These are phyloP conservation scores for Camponotus vicinus DNA, from an alignment of 1,140 invertebrate genomes.

Conservation along the genomic window DNA sequence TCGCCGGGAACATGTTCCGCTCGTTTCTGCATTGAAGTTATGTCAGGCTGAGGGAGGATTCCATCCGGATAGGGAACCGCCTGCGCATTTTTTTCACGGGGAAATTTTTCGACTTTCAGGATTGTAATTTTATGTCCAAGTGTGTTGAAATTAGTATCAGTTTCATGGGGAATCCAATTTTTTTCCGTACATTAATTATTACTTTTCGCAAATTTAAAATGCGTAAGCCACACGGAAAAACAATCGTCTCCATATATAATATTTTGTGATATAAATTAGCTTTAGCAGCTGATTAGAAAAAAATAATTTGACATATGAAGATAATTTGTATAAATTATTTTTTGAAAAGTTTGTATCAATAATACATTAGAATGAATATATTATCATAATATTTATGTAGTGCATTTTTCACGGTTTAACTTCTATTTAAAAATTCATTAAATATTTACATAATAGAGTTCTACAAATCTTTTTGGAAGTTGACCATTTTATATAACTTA, in stretches of 20 bases:
- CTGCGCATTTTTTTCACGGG: not conserved
- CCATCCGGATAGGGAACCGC: not conserved
- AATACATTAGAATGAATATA: not conserved
- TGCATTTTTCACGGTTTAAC: not conserved
- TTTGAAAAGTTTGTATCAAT: not conserved
- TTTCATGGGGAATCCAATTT: not conserved
- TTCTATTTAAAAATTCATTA: constrained; percentile 8
- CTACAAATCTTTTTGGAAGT: not conserved
- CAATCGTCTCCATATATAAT: not conserved
- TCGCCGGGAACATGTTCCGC: constrained; percentile 43
- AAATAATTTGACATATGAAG: not conserved
- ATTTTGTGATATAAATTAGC: not conserved
- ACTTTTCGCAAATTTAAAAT: not conserved
- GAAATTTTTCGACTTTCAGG: not conserved
- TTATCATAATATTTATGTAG: not conserved
- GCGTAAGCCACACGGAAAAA: not conserved
- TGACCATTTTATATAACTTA: not conserved
- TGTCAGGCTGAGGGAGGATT: constrained; percentile 30
- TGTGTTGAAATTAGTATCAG: not conserved
- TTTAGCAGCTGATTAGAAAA: not conserved
- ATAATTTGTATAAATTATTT: not conserved
- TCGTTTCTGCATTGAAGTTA: constrained; percentile 43
- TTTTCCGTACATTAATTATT: not conserved
- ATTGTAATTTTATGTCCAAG: not conserved
- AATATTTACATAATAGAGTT: not conserved